Percentiles rank a stretch among this genome's conserved stretches.
These are phyloP conservation scores for Amphiura filiformis DNA, from an alignment of 35 echinoderm and acorn worm species.

Conservation along the genomic window DNA sequence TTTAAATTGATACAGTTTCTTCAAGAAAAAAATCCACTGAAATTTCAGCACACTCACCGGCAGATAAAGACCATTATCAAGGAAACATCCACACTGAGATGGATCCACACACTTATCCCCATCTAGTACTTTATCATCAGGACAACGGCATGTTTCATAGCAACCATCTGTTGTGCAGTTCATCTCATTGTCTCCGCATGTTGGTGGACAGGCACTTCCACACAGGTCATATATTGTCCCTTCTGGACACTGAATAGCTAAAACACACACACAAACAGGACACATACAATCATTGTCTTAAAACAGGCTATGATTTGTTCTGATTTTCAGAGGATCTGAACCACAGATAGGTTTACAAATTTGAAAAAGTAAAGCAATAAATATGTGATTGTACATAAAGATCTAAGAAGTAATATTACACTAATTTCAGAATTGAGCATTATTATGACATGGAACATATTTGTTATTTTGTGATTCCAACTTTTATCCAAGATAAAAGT, in stretches of 20 bases:
- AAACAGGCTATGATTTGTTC: no score
- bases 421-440: no score
- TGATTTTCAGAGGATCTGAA: no score
- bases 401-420: no score
- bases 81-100: constrained; percentile 76
- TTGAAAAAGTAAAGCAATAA: no score
- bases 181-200: constrained; percentile 15
- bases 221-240: constrained; percentile 62
- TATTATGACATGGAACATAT: no score
- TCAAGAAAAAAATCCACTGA: neutral
- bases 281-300: neutral
- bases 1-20: neutral
- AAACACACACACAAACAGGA: neutral
- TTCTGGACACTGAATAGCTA: constrained; percentile 64
- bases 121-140: constrained; percentile 60
- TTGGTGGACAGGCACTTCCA: constrained; percentile 64
- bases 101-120: constrained; percentile 70
- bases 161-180: constrained; percentile 15
- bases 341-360: no score
- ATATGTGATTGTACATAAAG: no score
- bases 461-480: no score
- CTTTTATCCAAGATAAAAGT: no score
- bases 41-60: constrained; percentile 31
- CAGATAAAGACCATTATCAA: no score
- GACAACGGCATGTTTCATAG: constrained; percentile 73